Conservation (phyloP, 2,797 vertebrate species). For the Dermochelys coriacea region DNA sequence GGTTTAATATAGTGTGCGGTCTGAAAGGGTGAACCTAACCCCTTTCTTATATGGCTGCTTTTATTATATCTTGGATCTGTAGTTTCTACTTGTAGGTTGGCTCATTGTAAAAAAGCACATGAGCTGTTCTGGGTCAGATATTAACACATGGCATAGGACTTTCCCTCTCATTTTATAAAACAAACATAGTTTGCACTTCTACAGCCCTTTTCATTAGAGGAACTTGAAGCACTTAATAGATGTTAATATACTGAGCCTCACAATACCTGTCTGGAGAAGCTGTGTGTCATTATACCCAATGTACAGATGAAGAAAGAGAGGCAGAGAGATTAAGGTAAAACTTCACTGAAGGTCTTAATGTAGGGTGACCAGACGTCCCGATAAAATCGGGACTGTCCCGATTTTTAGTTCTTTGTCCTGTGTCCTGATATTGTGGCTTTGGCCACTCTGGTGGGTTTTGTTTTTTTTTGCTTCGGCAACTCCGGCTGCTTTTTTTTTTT, state of each 20-base stretch:
- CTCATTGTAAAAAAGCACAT: neutral
- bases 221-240: neutral
- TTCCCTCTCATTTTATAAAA: neutral
- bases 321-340: neutral
- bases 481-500: no score
- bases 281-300: neutral
- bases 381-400: no score
- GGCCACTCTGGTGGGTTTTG: no score
- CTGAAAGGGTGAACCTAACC: neutral
- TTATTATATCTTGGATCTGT: neutral
- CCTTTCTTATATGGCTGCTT: neutral
- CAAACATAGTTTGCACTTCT: neutral
- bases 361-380: no score
- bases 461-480: no score
- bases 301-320: neutral
- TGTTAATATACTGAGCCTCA: neutral
- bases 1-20: neutral
- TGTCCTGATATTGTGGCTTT: no score
- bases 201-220: neutral
- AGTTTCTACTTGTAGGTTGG: accelerated
- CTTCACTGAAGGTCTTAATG: neutral
- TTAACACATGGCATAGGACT: neutral
- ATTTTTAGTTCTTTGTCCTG: no score
- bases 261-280: neutral
- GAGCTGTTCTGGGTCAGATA: accelerated